Base-by-base conservation (phyloP, 53 echinoderm and acorn worm genomes). In the Pentamera pediparva region DNA sequence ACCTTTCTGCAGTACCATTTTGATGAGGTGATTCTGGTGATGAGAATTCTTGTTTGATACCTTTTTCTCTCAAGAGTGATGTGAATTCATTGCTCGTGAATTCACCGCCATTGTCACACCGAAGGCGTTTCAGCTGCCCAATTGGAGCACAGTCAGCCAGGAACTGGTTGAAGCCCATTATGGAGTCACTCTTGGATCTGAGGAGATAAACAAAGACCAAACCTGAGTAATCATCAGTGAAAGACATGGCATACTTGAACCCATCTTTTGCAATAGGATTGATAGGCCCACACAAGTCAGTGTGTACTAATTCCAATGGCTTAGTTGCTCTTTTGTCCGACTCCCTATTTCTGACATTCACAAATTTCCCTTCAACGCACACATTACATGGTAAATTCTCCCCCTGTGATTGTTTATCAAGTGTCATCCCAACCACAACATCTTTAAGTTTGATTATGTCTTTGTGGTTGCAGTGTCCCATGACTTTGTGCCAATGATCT, bases 41-140 rank as follows among this genome's bases (percentile, higher is more conserved):
- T 43, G 60, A 56, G 1, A 65, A 65, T 34, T 72, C 72, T 41
- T 80, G 81, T 55, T 61, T 69, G 32, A 79, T 69, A 36, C 79
- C 57, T 64, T 22, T 79, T 36, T 69, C 33, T 13, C 69, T 52
- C 39, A 69, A 17, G 20, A 69, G 8, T 21, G 50, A 48, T 24
- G 21, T 53, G 55, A 69, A 79, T 26, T 70, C 48, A 6, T 70
- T 35, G 47, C 71, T 58, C 2, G 70, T 80, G 43, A 70, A 80
- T 71, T 80, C 80, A 24, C 70, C 71, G 57, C 80, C 80, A 29
- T 80, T 80, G 3, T 80, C 80, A 57, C 70, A 70, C 34, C 80
- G 55, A 10, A 70, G 55, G 37, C 80, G 12, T 39, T 80, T 80
- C 15, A 80, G 37, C 13, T 39, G 36, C 15, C 80, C 70, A 33